Evolutionary conservation across 2,888 invertebrate genomes (phyloP).

Genomic region (Xestia sexstrigata): DNA sequence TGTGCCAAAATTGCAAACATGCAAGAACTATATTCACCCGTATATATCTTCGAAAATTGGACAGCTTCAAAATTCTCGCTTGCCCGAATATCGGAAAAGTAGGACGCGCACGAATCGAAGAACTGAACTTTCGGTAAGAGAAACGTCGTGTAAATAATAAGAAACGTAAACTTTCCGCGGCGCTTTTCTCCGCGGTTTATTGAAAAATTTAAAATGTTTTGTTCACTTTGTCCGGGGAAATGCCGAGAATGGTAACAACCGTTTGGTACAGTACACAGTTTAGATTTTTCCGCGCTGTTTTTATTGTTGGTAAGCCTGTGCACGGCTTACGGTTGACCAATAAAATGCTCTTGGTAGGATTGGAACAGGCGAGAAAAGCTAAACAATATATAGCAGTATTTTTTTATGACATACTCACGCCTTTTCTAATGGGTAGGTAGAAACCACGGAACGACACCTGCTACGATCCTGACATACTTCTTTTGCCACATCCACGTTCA

Average conservation of each 20-base stretch:
- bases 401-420: not conserved
- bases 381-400: not conserved
- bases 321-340: not conserved
- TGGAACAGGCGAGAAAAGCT: not conserved
- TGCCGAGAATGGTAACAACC: constrained; percentile 15
- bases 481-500: not conserved
- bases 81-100: constrained; percentile 54
- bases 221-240: constrained; percentile 17
- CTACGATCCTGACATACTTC: not conserved
- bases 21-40: constrained; percentile 23
- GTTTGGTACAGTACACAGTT: not conserved
- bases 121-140: constrained; percentile 38
- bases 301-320: constrained; percentile 18
- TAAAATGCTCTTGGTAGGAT: constrained; percentile 3
- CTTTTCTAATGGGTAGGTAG: not conserved
- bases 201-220: constrained; percentile 54
- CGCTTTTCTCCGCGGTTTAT: constrained; percentile 47
- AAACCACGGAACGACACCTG: not conserved
- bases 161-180: constrained; percentile 36
- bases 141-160: constrained; percentile 48
- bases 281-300: not conserved
- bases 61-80: constrained; percentile 55
- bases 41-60: constrained; percentile 57
- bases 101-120: constrained; percentile 59
- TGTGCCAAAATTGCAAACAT: constrained; percentile 45